Base-by-base conservation (phyloP, 2,888 invertebrate genomes). In the Embidobia sp. region DNA sequence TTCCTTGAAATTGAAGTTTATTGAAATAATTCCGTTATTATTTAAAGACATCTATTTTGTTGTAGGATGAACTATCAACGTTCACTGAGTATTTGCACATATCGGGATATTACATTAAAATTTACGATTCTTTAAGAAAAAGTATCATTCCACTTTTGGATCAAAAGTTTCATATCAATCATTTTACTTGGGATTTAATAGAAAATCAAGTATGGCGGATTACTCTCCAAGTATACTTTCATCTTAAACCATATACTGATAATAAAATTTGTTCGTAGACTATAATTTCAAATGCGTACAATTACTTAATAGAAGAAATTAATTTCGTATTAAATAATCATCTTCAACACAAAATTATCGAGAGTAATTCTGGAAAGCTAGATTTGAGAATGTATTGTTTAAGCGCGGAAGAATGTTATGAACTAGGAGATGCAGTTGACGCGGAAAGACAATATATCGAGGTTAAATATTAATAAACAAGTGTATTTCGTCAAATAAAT, bases 401-500 rank as follows among this genome's bases (percentile, higher is more conserved):
- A 26, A 10, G 13, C 11, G 44, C 44, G 11, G 44, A 26, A 44
- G 44, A 44, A 6, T 44, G 6, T 44, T 44, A 44, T 44, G 44
- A 44, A 44, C 26, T 44, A 26, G 44, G 26, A 26, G 11, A 44
- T 2, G 3, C 19, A 6, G 11, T 26, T 7, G 3, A 44, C 1
- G 26, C 44, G 11, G 13, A 44, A 13, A 44, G 26, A 11, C 13
- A n/a, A 13, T 44, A 26, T 26, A 11, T 44, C 1, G 26, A 11
- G 44, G 44, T 26, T 7, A 42, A 35, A 13, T 5, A 13, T 8
- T n/a, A n/a, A n/a, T n/a, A n/a, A n/a, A n/a, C n/a, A n/a, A n/a
- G n/a, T n/a, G n/a, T n/a, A n/a, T n/a, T n/a, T n/a, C n/a, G n/a
- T n/a, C n/a, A n/a, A n/a, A n/a, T n/a, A n/a, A n/a, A n/a, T n/a